A percentile compares a stretch with the other conserved stretches of the same genome.
Evolutionary conservation across 2,113 vertebrate species (phyloP).

Genomic region (Plotosus lineatus): DNA sequence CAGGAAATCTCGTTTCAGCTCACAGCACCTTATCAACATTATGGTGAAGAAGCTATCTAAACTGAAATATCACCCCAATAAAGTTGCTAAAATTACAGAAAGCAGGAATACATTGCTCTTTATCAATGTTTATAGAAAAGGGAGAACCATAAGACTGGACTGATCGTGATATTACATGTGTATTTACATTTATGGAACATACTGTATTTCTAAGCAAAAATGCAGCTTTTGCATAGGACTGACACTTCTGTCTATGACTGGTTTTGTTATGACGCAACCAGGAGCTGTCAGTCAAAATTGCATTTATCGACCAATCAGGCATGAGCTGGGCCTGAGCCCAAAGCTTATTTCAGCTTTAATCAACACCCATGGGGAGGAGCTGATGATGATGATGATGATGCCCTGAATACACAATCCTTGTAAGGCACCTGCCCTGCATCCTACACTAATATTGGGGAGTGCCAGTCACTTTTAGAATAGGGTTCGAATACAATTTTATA

Average conservation of each 20-base stretch:
- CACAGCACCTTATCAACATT: not conserved
- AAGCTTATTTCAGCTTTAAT: constrained; percentile 69
- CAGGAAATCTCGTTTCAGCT: not conserved
- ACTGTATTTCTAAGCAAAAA: not conserved
- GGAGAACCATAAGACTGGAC: not conserved
- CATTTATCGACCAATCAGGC: constrained; percentile 63
- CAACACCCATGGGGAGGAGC: constrained; percentile 71
- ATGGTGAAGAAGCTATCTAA: not conserved
- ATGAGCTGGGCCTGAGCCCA: constrained; percentile 48
- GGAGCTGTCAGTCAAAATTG: constrained; percentile 66
- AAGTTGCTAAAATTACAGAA: constrained; percentile 11
- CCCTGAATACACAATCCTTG: not conserved
- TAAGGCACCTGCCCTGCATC: not conserved
- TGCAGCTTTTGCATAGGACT: not conserved
- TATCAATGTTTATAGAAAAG: not conserved
- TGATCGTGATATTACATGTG: not conserved
- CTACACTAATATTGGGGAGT: not conserved
- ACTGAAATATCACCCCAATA: constrained; percentile 9
- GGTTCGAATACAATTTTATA: not conserved
- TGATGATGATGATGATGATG: constrained; percentile 7
- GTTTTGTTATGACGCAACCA: constrained; percentile 62
- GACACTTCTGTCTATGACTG: constrained; percentile 47
- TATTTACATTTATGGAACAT: not conserved
- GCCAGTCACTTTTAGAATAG: not conserved
- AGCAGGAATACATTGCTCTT: not conserved